Base-by-base conservation (phyloP, 2,888 invertebrate species). In the Metacarcinus magister region DNA sequence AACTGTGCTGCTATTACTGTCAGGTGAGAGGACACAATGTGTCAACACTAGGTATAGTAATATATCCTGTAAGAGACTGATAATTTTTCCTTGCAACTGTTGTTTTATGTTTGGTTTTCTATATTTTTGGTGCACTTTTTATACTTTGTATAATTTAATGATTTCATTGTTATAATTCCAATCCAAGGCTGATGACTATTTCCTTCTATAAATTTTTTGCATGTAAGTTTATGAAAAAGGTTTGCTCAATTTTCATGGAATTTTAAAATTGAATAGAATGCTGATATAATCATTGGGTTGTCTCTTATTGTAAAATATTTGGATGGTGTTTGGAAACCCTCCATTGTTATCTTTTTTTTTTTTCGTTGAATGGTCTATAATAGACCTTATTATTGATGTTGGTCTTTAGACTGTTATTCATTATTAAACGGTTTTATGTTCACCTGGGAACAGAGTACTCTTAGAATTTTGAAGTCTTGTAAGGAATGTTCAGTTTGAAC, bases 211-310 rank as follows among this genome's bases (percentile, higher is more conserved):
- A 82, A 67, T 67, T 67, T n/a, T n/a, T 28, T 28, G 10, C n/a
- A 19, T 87, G n/a, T 87, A 87, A 32, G 28, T 87, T 87, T 87
- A 87, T 39, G 82, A 39, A 87, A 87, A 87, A 87, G 23, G 10
- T 87, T 87, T 87, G 87, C 87, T 87, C 87, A 87, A 87, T 87
- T 87, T 87, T 39, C 87, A 87, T 87, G 10, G 39, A 87, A 39
- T 39, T 5, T 87, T 87, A 0, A 32, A 87, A 39, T 87, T 39
- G 10, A 32, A 10, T 16, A 39, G 7, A 87, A 39, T 32, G 32
- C 87, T 87, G 87, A 87, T 87, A 19, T 87, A 87, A 87, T 87
- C 39, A 39, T 2, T 87, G 32, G 87, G 87, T 87, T 87, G 87
- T 87, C 39, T 87, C 16, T 87, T 87, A 39, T 87, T 87, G 87